These are phyloP conservation scores for Eupithecia pulchellata DNA, from an alignment of 2,888 invertebrate genomes.

Conservation along the genomic window DNA sequence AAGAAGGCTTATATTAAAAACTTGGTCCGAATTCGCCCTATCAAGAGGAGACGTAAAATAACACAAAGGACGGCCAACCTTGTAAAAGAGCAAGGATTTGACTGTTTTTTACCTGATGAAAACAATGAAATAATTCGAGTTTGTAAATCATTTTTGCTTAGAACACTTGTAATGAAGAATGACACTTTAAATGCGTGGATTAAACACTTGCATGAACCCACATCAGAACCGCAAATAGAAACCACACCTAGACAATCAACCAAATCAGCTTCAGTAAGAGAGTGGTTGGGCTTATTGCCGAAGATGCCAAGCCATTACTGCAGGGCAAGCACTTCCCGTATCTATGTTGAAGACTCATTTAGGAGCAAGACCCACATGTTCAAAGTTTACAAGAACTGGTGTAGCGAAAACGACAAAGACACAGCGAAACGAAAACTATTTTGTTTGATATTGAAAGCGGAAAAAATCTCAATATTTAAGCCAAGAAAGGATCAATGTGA, in stretches of 20 bases:
- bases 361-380: background rate
- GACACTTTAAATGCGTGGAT: background rate
- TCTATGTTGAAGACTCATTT: conserved; percentile 9
- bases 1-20: conserved; percentile 9
- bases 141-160: conserved; percentile 10
- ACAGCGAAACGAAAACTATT: conserved; percentile 9
- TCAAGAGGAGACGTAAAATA: conserved; percentile 11
- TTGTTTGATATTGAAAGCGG: conserved; percentile 9
- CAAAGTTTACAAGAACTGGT: too few species aligned
- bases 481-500: too few species aligned
- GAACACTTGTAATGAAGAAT: conserved; percentile 10
- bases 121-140: conserved; percentile 1
- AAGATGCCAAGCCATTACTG: conserved; percentile 12
- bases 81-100: conserved; percentile 3
- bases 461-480: background rate
- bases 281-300: conserved; percentile 8
- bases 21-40: conserved; percentile 10
- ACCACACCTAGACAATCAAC: background rate
- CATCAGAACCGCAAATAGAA: background rate
- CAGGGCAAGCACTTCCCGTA: conserved; percentile 10
- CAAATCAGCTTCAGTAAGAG: conserved; percentile 12
- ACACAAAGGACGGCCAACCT: conserved; percentile 11
- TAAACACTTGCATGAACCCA: background rate
- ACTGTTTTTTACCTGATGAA: conserved; percentile 5
- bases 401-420: conserved; percentile 4